Percentiles rank a stretch among this genome's conserved stretches.
Conservation (phyloP, 2,888 invertebrate species). For the Physocephala rufipes region DNA sequence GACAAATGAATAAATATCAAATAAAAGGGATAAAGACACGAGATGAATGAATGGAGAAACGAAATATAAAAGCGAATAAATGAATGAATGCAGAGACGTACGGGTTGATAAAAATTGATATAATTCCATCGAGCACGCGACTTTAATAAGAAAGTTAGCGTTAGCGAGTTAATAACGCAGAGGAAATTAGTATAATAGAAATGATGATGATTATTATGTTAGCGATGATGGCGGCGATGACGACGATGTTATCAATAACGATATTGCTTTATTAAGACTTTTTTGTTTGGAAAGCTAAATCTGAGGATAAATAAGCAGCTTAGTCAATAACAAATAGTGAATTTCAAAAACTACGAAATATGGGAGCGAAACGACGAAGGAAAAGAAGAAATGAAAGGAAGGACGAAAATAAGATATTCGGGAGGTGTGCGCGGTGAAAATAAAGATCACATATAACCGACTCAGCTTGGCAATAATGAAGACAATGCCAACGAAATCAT, state of each 20-base stretch:
- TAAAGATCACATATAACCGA: slow-evolving; percentile 27
- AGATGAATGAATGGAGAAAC: too few species aligned
- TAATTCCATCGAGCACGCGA: slow-evolving; percentile 24
- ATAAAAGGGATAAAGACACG: background rate
- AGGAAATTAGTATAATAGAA: slow-evolving; percentile 7
- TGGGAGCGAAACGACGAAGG: background rate
- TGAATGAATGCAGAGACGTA: background rate
- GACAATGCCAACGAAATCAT: background rate
- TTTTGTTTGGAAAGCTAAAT: slow-evolving; percentile 1
- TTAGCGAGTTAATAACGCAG: background rate
- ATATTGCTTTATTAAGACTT: slow-evolving; percentile 28
- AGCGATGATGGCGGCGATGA: too few species aligned
- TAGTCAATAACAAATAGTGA: slow-evolving; percentile 1
- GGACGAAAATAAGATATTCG: background rate
- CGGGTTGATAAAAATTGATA: slow-evolving; percentile 17
- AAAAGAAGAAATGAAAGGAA: background rate
- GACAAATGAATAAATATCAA: background rate
- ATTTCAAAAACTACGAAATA: background rate
- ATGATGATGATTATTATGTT: too few species aligned
- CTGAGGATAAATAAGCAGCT: too few species aligned
- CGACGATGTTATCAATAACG: background rate
- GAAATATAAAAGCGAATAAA: too few species aligned
- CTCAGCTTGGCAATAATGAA: background rate
- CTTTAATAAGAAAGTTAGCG: slow-evolving; percentile 21
- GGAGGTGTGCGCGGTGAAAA: background rate